Conservation (phyloP, 2,888 invertebrate genomes). For the Apantesis nais region DNA sequence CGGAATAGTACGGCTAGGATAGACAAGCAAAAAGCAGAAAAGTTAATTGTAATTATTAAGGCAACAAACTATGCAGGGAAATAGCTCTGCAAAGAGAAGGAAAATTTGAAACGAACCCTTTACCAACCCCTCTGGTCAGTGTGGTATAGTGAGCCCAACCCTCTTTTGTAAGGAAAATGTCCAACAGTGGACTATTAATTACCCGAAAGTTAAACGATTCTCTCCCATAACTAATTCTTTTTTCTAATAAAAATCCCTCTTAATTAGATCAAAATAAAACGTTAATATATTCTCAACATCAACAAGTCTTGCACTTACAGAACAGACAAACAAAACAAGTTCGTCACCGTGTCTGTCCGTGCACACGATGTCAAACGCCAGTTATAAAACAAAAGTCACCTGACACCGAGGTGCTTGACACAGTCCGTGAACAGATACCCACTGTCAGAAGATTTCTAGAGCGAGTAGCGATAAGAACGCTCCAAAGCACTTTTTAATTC, state of each 20-base stretch:
- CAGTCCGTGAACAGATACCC: conserved; percentile 40
- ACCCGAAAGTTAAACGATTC: no score
- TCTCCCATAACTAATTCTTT: no score
- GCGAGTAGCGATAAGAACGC: conserved; percentile 54
- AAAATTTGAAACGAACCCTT: no score
- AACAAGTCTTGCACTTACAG: neutral
- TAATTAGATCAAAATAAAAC: neutral
- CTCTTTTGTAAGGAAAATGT: no score
- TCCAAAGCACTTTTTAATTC: conserved; percentile 20
- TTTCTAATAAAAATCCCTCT: neutral
- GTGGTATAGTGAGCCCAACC: no score
- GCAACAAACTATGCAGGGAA: no score
- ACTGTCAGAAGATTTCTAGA: conserved; percentile 55
- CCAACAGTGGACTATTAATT: no score
- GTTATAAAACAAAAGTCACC: conserved; percentile 50
- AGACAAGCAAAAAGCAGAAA: no score
- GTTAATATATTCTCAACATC: neutral
- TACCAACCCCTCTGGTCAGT: no score
- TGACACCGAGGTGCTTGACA: conserved; percentile 41
- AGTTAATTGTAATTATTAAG: no score
- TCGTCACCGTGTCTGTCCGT: neutral
- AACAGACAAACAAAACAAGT: neutral
- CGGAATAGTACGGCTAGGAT: no score
- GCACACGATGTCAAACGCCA: conserved; percentile 23
- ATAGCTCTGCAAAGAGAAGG: no score